Percentiles rank a stretch among this genome's conserved stretches.
phyloP scores from a whole-genome alignment of 1,140 invertebrate species.

The Tetranychus cinnabarinus region DNA sequence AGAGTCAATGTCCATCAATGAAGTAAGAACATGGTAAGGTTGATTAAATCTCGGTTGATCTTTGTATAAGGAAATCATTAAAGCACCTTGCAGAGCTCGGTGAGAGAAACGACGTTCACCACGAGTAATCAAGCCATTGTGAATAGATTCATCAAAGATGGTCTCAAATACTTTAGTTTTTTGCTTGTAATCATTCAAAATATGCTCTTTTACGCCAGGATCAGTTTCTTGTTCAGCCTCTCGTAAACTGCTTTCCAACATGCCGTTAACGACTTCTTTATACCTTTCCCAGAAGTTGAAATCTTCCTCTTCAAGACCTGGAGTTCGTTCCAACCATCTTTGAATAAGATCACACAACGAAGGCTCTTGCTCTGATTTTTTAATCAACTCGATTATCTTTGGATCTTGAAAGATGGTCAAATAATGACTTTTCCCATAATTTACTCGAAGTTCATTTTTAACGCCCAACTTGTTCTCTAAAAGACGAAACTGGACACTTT shows the following conservation, averaged over 20 bases:
- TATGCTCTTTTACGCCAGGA: conserved; percentile 7
- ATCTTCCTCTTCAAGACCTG: conserved; percentile 52
- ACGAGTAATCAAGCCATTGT: conserved; percentile 3
- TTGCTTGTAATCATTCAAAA: conserved; percentile 4
- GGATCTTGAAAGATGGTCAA: conserved; percentile 54
- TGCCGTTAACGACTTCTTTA: conserved; percentile 41
- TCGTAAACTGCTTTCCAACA: conserved; percentile 40
- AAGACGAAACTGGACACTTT: conserved; percentile 83
- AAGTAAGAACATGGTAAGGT: conserved; percentile 73
- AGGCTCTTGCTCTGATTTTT: conserved; percentile 52
- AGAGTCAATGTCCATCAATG: conserved; percentile 93
- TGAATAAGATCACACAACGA: conserved; percentile 61
- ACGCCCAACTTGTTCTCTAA: conserved; percentile 92
- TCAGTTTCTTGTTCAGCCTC: conserved; percentile 22
- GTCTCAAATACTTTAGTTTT: conserved; percentile 52
- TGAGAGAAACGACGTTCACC: conserved; percentile 72
- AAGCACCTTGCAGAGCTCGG: conserved; percentile 71
- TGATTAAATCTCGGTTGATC: conserved; percentile 90
- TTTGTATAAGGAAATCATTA: conserved; percentile 90
- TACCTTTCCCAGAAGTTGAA: conserved; percentile 91
- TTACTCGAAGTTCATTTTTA: conserved; percentile 56
- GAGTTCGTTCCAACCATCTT: conserved; percentile 74
- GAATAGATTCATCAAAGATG: conserved; percentile 43
- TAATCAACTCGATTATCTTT: conserved; percentile 40
- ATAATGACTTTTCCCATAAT: conserved; percentile 73